phyloP scores from a whole-genome alignment of 2,888 invertebrate genomes.

The Pseudanteris insignis region DNA sequence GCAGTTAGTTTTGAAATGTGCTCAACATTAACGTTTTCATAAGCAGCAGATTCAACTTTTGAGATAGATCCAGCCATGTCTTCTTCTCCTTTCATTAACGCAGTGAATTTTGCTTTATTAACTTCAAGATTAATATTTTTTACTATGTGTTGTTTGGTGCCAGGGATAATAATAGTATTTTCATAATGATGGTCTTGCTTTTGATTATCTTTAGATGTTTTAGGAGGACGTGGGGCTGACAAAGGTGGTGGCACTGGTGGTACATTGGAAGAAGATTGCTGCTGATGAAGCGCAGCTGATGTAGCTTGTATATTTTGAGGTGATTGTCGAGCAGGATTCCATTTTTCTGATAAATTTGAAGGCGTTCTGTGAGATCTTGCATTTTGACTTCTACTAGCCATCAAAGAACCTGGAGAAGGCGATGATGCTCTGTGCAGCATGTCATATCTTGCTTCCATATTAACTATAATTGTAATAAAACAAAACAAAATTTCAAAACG shows the following conservation, averaged over 20 bases:
- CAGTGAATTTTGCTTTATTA: conserved; percentile 59
- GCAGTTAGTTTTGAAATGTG: conserved; percentile 88
- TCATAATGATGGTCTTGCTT: conserved; percentile 68
- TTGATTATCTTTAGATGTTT: conserved; percentile 50
- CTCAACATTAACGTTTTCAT: conserved; percentile 91
- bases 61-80: conserved; percentile 55
- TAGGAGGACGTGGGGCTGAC: conserved; percentile 59
- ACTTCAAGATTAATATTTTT: conserved; percentile 63
- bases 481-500: background rate
- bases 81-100: conserved; percentile 60
- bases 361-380: conserved; percentile 46
- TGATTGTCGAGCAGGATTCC: conserved; percentile 16
- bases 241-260: conserved; percentile 62
- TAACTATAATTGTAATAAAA: conserved; percentile 46
- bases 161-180: conserved; percentile 68
- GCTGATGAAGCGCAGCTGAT: conserved; percentile 21
- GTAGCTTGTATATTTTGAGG: background rate
- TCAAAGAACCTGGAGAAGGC: conserved; percentile 55
- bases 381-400: conserved; percentile 51
- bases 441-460: conserved; percentile 64
- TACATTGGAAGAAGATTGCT: conserved; percentile 49
- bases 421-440: conserved; percentile 65
- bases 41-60: conserved; percentile 68
- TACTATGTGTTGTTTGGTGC: conserved; percentile 63
- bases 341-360: conserved; percentile 58